Evolutionary conservation across 2,113 vertebrate species (phyloP), one percentile per base, ranked within the genome.

Genomic region (Tauraco erythrolophus): DNA sequence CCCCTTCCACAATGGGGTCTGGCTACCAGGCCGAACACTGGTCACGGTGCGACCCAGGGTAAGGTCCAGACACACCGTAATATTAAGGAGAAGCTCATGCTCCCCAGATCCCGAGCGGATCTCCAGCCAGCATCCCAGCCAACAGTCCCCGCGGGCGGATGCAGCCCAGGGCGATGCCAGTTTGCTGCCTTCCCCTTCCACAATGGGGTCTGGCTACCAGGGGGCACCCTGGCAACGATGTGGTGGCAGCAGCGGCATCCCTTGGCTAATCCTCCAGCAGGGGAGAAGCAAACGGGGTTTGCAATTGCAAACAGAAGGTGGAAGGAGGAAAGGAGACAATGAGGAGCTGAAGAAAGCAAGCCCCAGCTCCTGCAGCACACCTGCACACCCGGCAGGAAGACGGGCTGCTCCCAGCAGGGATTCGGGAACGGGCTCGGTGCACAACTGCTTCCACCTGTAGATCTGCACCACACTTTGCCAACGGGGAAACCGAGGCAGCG

Each of bases 111-210:
- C 46, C 1, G 1, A 84, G 56, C n/a, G 37, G 25, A 64, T 46
- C 65, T 81, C n/a, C 69, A 70, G 35, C 12, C 45, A 56, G 41
- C 19, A 66, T 5, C 41, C 64, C 35, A n/a, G 10, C 5, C 22
- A 68, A n/a, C 19, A 4, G 1, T 23, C 33, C 58, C 61, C 8
- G 5, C 0, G 18, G 37, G 28, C 0, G 3, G 16, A 28, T 4
- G 8, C 31, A 62, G 62, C 22, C 48, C 0, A 43, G 5, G 37
- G 31, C 2, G 5, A 54, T 30, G 45, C 11, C 70, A 35, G 28
- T 35, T 66, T 14, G 39, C 57, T 71, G 57, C 82, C 22, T 19
- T 53, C 30, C 50, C 37, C 33, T 54, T 46, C 76, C 75, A 41
- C 0, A 31, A 46, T 3, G 25, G 69, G 75, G n/a, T 41, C 56